Evolutionary conservation across 2,113 vertebrate genomes (phyloP).

Genomic region (Meles meles): DNA sequence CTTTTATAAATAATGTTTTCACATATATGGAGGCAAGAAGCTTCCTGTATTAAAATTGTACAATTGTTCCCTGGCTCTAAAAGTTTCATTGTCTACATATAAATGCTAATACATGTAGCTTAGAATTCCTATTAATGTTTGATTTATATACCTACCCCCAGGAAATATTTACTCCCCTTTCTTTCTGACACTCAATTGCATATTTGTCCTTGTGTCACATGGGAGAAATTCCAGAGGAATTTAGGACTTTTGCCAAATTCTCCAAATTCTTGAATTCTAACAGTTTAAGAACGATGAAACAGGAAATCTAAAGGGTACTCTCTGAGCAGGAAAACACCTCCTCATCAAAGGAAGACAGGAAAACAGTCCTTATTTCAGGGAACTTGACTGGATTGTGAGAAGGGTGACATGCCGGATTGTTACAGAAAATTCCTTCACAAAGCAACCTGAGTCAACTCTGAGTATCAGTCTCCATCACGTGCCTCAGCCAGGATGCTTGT

Average conservation of each 20-base stretch:
- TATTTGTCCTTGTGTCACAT: slow-evolving; percentile 15
- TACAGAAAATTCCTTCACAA: background rate
- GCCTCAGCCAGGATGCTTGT: background rate
- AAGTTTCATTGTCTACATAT: background rate
- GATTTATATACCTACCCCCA: slow-evolving; percentile 19
- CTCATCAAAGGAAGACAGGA: background rate
- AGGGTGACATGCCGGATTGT: background rate
- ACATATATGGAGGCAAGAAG: background rate
- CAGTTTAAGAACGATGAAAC: slow-evolving; percentile 25
- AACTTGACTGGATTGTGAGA: background rate
- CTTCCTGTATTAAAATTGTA: slow-evolving; percentile 2
- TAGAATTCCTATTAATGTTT: slow-evolving; percentile 20
- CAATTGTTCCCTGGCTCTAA: background rate
- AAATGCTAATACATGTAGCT: background rate
- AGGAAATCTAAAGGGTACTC: background rate
- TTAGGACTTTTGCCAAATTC: slow-evolving; percentile 44
- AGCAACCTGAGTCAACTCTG: background rate
- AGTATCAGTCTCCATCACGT: background rate
- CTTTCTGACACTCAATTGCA: background rate
- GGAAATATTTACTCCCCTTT: slow-evolving; percentile 11
- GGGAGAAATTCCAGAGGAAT: slow-evolving; percentile 50
- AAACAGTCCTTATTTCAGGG: background rate
- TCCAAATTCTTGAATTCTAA: slow-evolving; percentile 47
- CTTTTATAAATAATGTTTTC: background rate
- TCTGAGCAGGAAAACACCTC: background rate